Evolutionary conservation across 92 coral and sea anemone genomes (phyloP).

Genomic region (Palythoa heliodiscus): DNA sequence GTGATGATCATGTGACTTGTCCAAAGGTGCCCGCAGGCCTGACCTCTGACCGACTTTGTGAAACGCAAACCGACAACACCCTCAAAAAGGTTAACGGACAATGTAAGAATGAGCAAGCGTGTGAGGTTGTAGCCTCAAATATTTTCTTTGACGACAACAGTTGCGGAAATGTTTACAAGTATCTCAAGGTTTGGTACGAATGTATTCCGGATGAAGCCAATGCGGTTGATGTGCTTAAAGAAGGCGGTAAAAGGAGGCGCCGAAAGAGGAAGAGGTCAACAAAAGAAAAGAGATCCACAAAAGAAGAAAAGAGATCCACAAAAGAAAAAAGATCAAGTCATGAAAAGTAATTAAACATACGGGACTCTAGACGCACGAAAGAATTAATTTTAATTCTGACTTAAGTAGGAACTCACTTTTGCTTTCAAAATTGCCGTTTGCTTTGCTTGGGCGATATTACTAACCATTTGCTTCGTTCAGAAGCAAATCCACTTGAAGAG

Average conservation of each 20-base stretch:
- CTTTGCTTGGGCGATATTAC: slow-evolving; percentile 47
- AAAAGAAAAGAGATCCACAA: slow-evolving; percentile 91
- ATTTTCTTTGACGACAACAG: slow-evolving; percentile 98
- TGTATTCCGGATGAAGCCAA: slow-evolving; percentile 98
- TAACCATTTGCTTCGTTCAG: slow-evolving; percentile 46
- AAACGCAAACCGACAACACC: slow-evolving; percentile 77
- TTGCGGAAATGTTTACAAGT: slow-evolving; percentile 98
- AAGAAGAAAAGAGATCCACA: slow-evolving; percentile 77
- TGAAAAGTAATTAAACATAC: slow-evolving; percentile 50
- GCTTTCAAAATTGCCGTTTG: slow-evolving; percentile 63
- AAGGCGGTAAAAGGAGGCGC: slow-evolving; percentile 95
- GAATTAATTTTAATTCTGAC: slow-evolving; percentile 59
- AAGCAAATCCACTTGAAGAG: slow-evolving; percentile 80
- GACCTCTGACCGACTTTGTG: slow-evolving; percentile 88
- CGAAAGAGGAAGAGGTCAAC: slow-evolving; percentile 96
- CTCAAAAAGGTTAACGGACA: slow-evolving; percentile 85
- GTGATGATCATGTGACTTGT: slow-evolving; percentile 99
- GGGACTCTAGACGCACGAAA: slow-evolving; percentile 46
- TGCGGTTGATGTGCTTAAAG: slow-evolving; percentile 96
- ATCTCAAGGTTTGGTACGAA: slow-evolving; percentile 99
- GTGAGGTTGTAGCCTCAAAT: slow-evolving; percentile 99
- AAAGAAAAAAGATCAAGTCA: slow-evolving; percentile 58
- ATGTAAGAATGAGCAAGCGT: slow-evolving; percentile 99
- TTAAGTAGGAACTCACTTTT: slow-evolving; percentile 65
- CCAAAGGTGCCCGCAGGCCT: slow-evolving; percentile 98